Conservation (phyloP, 2,797 vertebrate genomes). For the Passerculus sandwichensis region DNA sequence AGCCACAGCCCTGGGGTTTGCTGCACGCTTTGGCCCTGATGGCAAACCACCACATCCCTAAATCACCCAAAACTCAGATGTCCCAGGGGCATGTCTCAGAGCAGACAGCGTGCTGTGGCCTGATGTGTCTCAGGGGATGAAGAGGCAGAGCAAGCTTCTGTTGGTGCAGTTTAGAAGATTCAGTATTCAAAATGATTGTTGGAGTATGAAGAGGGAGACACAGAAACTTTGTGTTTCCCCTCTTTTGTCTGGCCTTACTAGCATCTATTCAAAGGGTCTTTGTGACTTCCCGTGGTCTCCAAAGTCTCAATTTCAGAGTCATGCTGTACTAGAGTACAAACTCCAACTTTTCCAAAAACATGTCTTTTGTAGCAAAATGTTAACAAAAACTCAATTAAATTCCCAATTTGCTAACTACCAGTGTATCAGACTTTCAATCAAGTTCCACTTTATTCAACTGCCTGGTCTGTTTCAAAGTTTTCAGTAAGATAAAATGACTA, state of each 20-base stretch:
- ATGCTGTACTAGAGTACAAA: neutral
- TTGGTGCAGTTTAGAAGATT: neutral
- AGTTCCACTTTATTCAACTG: neutral
- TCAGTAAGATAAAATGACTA: slow-evolving; percentile 10
- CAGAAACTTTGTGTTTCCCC: too few species aligned
- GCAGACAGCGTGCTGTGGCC: accelerated
- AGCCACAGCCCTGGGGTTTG: neutral
- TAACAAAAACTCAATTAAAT: slow-evolving; percentile 22
- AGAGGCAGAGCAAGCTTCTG: neutral
- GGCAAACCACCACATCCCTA: neutral
- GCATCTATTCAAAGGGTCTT: neutral
- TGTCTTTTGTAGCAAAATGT: neutral
- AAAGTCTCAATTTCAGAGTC: neutral
- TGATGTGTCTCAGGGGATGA: neutral
- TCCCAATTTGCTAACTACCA: slow-evolving; percentile 28
- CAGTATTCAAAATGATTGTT: neutral
- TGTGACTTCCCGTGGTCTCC: neutral
- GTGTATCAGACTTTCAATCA: neutral
- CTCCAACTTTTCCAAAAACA: neutral
- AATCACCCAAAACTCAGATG: neutral
- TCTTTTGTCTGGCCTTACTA: neutral
- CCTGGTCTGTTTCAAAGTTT: neutral
- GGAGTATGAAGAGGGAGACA: neutral
- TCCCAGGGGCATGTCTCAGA: accelerated
- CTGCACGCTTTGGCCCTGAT: neutral